These are phyloP conservation scores for Laothoe populi DNA, from an alignment of 2,888 invertebrate genomes.

Conservation along the genomic window DNA sequence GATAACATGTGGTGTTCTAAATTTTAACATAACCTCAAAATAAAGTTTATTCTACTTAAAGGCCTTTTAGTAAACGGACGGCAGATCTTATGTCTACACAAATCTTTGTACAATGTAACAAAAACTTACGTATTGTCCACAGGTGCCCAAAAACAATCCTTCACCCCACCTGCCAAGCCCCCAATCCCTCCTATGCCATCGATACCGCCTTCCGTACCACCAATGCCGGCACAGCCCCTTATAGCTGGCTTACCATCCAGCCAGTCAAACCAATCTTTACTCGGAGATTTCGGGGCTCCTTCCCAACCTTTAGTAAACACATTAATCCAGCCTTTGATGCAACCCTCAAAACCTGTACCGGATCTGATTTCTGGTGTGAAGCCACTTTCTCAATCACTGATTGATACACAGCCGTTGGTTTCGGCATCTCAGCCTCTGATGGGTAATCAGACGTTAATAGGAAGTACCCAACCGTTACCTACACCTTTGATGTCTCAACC, in stretches of 20 bases:
- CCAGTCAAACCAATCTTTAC: slow-evolving; percentile 50
- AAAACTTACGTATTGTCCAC: slow-evolving; percentile 32
- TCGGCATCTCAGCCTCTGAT: slow-evolving; percentile 48
- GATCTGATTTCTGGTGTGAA: slow-evolving; percentile 73
- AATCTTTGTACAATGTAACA: too few species aligned
- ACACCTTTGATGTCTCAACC: slow-evolving; percentile 45
- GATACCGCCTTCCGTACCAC: slow-evolving; percentile 27
- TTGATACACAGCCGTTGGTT: slow-evolving; percentile 45
- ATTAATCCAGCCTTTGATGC: slow-evolving; percentile 37
- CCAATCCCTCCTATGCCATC: slow-evolving; percentile 50
- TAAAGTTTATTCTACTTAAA: too few species aligned
- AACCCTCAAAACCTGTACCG: slow-evolving; percentile 60
- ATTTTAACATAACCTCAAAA: too few species aligned
- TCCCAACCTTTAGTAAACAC: slow-evolving; percentile 1
- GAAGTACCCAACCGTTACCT: slow-evolving; percentile 51
- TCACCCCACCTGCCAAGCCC: slow-evolving; percentile 69
- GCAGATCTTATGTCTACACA: too few species aligned
- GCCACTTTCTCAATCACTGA: slow-evolving; percentile 42
- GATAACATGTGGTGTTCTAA: too few species aligned
- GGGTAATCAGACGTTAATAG: slow-evolving; percentile 49
- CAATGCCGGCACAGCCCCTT: slow-evolving; percentile 50
- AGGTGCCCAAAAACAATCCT: slow-evolving; percentile 56
- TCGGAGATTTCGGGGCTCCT: slow-evolving; percentile 52
- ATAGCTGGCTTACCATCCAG: slow-evolving; percentile 43
- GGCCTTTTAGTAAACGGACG: too few species aligned